Evolutionary conservation across 2,888 invertebrate species (phyloP).

Genomic region (Drosophila kuntzei): DNA sequence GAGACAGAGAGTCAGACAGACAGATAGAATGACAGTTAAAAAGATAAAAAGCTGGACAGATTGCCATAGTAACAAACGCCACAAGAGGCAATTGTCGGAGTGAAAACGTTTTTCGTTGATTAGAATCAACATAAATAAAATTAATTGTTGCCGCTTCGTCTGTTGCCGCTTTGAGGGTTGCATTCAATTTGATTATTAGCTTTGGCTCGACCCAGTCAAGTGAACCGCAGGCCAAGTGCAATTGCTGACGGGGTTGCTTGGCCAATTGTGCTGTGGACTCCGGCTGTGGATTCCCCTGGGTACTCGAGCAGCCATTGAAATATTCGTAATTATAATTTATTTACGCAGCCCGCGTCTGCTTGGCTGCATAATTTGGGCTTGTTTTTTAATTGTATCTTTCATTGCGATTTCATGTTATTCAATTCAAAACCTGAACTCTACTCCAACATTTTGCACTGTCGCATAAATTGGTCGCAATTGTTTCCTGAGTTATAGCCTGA

Average conservation of each 20-base stretch:
- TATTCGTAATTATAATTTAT: constrained; percentile 77
- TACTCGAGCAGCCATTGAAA: constrained; percentile 46
- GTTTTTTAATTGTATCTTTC: constrained; percentile 66
- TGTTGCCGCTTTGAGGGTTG: constrained; percentile 59
- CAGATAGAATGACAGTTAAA: constrained; percentile 12
- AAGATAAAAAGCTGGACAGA: constrained; percentile 19
- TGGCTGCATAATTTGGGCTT: constrained; percentile 52
- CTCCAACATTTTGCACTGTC: constrained; percentile 22
- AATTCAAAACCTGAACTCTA: constrained; percentile 26
- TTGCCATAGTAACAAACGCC: constrained; percentile 60
- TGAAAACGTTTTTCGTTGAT: constrained; percentile 62
- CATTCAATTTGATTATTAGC: constrained; percentile 81
- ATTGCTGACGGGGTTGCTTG: constrained; percentile 38
- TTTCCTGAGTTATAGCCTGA: constrained; percentile 57
- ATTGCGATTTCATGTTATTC: constrained; percentile 39
- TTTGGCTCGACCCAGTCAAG: constrained; percentile 40
- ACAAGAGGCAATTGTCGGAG: constrained; percentile 44
- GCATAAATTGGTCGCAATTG: constrained; percentile 74
- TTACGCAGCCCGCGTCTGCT: constrained; percentile 58
- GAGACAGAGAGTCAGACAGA: not conserved
- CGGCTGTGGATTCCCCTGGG: constrained; percentile 38
- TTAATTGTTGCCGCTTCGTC: constrained; percentile 76
- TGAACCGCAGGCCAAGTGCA: constrained; percentile 58
- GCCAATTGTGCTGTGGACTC: constrained; percentile 40
- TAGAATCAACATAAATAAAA: constrained; percentile 81